phyloP scores from a whole-genome alignment of 2,797 vertebrate species.

The Pterois miles region DNA sequence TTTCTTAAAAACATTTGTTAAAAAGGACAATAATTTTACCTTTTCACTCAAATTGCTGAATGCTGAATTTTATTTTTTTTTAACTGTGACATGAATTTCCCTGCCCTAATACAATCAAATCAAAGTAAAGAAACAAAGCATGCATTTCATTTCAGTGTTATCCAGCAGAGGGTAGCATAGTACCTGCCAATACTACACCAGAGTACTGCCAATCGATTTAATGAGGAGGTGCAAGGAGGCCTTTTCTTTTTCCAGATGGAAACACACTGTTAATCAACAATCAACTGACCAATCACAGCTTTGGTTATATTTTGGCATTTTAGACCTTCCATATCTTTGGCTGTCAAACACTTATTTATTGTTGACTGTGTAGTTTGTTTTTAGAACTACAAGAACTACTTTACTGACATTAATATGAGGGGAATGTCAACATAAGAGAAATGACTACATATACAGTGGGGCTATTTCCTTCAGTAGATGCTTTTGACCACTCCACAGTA shows the following conservation, averaged over 20 bases:
- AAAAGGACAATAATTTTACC: not conserved
- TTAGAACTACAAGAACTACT: too few relatives aligned
- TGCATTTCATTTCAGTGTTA: not conserved
- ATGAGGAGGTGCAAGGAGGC: not conserved
- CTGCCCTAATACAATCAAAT: not conserved
- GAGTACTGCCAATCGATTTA: not conserved
- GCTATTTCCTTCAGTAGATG: too few relatives aligned
- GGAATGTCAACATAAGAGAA: too few relatives aligned
- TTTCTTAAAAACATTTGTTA: not conserved
- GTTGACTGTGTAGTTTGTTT: not conserved
- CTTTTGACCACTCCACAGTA: too few relatives aligned
- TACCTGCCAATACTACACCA: not conserved
- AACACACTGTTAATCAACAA: not conserved
- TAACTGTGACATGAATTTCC: too few relatives aligned
- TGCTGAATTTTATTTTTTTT: not conserved
- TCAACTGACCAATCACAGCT: not conserved
- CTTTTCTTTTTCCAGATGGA: too few relatives aligned
- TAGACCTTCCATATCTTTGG: not conserved
- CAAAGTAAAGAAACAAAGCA: not conserved
- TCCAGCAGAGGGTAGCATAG: not conserved
- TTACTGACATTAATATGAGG: too few relatives aligned
- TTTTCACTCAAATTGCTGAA: too few relatives aligned
- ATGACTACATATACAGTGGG: too few relatives aligned
- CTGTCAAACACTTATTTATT: not conserved
- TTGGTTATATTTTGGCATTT: not conserved